Evolutionary conservation across 2,888 invertebrate genomes (phyloP).

Genomic region (Chromoteleia sp.): DNA sequence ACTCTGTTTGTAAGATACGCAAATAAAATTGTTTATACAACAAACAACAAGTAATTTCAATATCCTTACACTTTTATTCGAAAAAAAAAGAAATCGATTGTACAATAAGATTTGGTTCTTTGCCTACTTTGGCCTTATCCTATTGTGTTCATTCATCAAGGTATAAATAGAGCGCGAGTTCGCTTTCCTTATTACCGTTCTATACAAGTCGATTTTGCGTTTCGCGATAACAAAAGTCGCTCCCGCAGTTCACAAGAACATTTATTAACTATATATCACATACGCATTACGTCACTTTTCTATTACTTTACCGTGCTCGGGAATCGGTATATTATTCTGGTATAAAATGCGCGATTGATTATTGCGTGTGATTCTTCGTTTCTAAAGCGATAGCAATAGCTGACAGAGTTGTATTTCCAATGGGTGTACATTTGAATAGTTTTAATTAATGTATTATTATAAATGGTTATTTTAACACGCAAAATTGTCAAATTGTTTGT

Average conservation of each 20-base stretch:
- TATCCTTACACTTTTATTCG: slow-evolving; percentile 42
- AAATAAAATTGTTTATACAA: slow-evolving; percentile 33
- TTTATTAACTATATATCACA: slow-evolving; percentile 59
- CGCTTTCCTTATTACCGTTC: slow-evolving; percentile 33
- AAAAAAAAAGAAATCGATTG: slow-evolving; percentile 26
- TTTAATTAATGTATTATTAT: too few relatives aligned
- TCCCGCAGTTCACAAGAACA: slow-evolving; percentile 8
- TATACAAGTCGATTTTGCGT: slow-evolving; percentile 35
- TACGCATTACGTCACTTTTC: slow-evolving; percentile 35
- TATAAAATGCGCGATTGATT: slow-evolving; percentile 45
- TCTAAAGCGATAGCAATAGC: neutral
- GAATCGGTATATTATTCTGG: slow-evolving; percentile 11
- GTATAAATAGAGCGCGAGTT: slow-evolving; percentile 52
- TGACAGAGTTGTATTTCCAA: too few relatives aligned
- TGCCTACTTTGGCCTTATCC: slow-evolving; percentile 29
- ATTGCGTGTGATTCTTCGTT: slow-evolving; percentile 16
- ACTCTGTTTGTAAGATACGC: slow-evolving; percentile 29
- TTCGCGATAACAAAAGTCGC: slow-evolving; percentile 23
- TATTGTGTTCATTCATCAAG: slow-evolving; percentile 47
- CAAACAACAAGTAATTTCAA: slow-evolving; percentile 5
- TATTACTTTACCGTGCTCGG: slow-evolving; percentile 28
- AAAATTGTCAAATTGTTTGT: too few relatives aligned
- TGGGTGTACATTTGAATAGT: too few relatives aligned
- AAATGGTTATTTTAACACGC: too few relatives aligned
- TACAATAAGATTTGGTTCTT: slow-evolving; percentile 43